Percentiles rank a stretch among this genome's conserved stretches.
Conservation (phyloP, 1,140 invertebrate genomes). For the Zaprionus inermis region DNA sequence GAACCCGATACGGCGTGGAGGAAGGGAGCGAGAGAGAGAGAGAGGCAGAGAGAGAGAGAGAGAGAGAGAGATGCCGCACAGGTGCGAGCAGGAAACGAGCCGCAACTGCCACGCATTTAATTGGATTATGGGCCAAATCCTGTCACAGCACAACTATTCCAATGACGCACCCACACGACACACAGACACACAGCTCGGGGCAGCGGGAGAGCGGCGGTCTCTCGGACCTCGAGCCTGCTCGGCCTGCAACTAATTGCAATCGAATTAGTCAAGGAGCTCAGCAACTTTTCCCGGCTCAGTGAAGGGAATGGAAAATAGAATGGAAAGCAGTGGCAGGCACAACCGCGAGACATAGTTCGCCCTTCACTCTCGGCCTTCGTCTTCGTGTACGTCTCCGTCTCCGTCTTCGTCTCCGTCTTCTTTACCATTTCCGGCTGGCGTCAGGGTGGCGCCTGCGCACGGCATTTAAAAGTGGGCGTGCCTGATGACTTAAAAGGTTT, state of each 20-base stretch:
- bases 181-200: neutral
- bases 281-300: slow-evolving; percentile 39
- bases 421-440: slow-evolving; percentile 72
- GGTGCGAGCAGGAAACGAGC: slow-evolving; percentile 71
- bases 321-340: slow-evolving; percentile 31
- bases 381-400: neutral
- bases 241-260: slow-evolving; percentile 74
- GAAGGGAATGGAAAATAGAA: slow-evolving; percentile 10
- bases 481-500: slow-evolving; percentile 82
- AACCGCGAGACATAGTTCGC: slow-evolving; percentile 20
- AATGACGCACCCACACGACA: slow-evolving; percentile 52
- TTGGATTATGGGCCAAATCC: slow-evolving; percentile 77
- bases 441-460: slow-evolving; percentile 77
- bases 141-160: slow-evolving; percentile 62
- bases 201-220: neutral
- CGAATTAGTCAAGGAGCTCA: slow-evolving; percentile 82
- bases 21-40: neutral
- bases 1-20: slow-evolving; percentile 11
- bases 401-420: slow-evolving; percentile 1
- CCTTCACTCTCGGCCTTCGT: neutral
- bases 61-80: slow-evolving; percentile 52
- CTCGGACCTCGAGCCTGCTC: slow-evolving; percentile 8
- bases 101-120: slow-evolving; percentile 68
- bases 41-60: neutral
- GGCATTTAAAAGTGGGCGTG: slow-evolving; percentile 75